Base-by-base conservation (phyloP, 1,140 invertebrate genomes). In the Kradibia gibbosae region DNA sequence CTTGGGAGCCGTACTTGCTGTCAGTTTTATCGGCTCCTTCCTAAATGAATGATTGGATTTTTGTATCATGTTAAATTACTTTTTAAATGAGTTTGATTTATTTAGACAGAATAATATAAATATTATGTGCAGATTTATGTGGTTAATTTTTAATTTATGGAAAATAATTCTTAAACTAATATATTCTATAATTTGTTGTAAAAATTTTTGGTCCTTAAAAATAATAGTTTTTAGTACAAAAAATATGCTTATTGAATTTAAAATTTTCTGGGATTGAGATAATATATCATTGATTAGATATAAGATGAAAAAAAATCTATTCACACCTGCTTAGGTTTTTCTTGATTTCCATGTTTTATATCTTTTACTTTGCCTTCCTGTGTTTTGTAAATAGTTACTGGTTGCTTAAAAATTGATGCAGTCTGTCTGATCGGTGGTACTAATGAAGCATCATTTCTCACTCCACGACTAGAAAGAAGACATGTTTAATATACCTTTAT, bases 391-490 rank as follows among this genome's bases (percentile, higher is more conserved):
- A 99, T 96, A 8, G 98, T 99, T 0, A 99, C 98, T 25, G 98
- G 98, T 88, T 99, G 98, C 88, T 99, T 99, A 87, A 99, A 99
- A 88, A 99, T 99, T 2, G 98, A 99, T 3, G 98, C 98, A 11
- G 98, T 99, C 92, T 99, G 98, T 80, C 98, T 93, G 78, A 99
- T 99, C 28, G 99, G 98, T 75, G 98, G 96, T 48, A 98, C 95
- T 34, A 99, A 89, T 31, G 96, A 97, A 34, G 96, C 94, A 92
- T 99, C 98, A 88, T 96, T 97, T 85, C 97, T 92, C 1, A 97
- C 93, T 55, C 95, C 95, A 83, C 96, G 94, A 88, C 94, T 95
- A 85, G 72, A 90, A 91, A 67, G 78, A 82, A 85, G 22, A 28
- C 31, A 3, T 3, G 25, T 8, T 31, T 65, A 28, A n/a, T n/a